Evolutionary conservation across 1,140 invertebrate genomes (phyloP), one percentile per base, ranked within the genome.

Genomic region (Gonatopus flavifemur): DNA sequence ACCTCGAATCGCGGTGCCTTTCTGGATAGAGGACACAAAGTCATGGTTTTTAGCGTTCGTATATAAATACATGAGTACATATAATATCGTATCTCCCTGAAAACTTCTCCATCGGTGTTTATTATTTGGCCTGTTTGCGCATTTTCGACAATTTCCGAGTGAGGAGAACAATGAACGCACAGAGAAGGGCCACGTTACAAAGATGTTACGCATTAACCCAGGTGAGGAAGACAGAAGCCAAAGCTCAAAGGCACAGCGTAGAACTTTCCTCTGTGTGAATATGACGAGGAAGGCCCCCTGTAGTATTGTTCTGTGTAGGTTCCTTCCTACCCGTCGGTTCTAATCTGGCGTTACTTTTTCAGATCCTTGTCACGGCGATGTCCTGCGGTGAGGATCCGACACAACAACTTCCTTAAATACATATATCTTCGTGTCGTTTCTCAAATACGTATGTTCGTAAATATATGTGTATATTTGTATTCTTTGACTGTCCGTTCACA

Each of bases 331-430:
- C 20, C 18, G 16, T 6, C 9, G 31, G n/a, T n/a, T n/a, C n/a
- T 49, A 49, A 62, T 45, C 40, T 19, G 39, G 50, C 40, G 53
- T 56, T 51, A 51, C 42, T 40, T 48, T 52, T 47, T 36, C 35
- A 15, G 12, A 21, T 31, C 18, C 25, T 2, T 33, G 32, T 35
- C 47, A n/a, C n/a, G 32, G 38, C 30, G 52, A 36, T 38, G 33
- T 36, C 57, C 63, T 45, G 60, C 19, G 48, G 55, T 31, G 62
- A 31, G 49, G 37, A 13, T 44, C 10, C 30, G 38, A 62, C 53
- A 66, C 65, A 64, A 63, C 57, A 63, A 61, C 63, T 47, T 63
- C 49, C 49, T 42, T 67, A 61, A 63, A n/a, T n/a, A n/a, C n/a
- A n/a, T n/a, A n/a, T 67, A 57, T 53, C 62, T 67, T 63, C 52